Evolutionary conservation across 1,140 invertebrate species (phyloP), one percentile per base, ranked within the genome.

Genomic region (Aleiodes sp.): DNA sequence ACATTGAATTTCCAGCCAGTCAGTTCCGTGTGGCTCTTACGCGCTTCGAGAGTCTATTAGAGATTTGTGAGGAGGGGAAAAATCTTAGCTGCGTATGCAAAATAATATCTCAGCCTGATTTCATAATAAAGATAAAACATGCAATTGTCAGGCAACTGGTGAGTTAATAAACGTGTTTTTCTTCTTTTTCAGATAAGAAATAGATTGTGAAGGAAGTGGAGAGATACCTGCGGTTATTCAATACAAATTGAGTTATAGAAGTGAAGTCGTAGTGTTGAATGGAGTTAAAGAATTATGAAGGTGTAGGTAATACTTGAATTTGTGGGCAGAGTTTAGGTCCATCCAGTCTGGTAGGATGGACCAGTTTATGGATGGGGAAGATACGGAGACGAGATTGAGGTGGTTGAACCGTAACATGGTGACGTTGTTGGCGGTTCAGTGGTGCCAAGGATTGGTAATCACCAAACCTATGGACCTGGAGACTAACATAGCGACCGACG

Each of bases 401-500:
- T 19, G 37, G 57, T 43, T 59, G 21, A 39, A 46, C 10, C 37
- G 9, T 24, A 41, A 14, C 9, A n/a, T 12, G 19, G 19, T 39
- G 52, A 39, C 41, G 21, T n/a, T 61, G 35, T 61, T 57, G 35
- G 61, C 57, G 57, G 66, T 61, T 68, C 61, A 59, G 37, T 28
- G 26, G 66, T 61, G 66, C 66, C 66, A 68, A 52, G 26, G 37
- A 61, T 68, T 68, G 66, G 66, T 61, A 61, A 46, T 68, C 61
- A 28, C 66, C 57, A 61, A 61, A 68, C 66, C 57, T 37, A 68
- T 61, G 31, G 37, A 61, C 57, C 31, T 46, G 29, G 57, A n/a
- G 37, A 26, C 14, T 46, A 8, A 8, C 21, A 14, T 29, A 12
- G 16, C 24, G 16, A 60, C 24, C 29, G 33, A 29, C 6, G 6